Base-by-base conservation (phyloP, 2,888 invertebrate genomes). In the Polietes domitor region DNA sequence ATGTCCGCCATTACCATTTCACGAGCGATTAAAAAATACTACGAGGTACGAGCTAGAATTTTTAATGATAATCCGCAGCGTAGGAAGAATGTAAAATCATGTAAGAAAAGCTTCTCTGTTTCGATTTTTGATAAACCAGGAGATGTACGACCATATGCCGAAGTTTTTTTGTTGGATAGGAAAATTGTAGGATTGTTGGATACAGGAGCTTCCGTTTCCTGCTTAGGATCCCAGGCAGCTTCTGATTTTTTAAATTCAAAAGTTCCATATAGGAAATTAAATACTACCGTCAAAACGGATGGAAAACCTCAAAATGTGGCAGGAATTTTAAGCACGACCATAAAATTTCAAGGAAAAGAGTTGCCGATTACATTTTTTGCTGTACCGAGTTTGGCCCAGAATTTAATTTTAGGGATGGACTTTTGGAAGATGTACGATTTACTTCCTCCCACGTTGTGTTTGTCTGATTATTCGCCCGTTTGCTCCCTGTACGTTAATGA, bases 121-220 rank as follows among this genome's bases (percentile, higher is more conserved):
- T 28, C 78, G 3, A 24, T 78, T 17, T 21, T 63, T 15, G 58
- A 63, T 53, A 63, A 24, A n/a, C 58, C 77, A 2, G 17, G 41
- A 9, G 82, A 85, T 65, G 43, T 83, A 21, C 41, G 78, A 5
- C 85, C 85, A 12, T 85, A 80, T 58, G 58, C 76, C 5, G 77
- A 78, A 10, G 77, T 85, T 2, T 28, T 41, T 4, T 10, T 85
- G 7, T 75, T 82, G 2, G 68, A 53, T 4, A 68, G 43, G 26
- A 28, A 80, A 2, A 7, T 37, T 26, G 15, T 85, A 10, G 81
- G 61, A 1, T 19, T 85, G 2, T 58, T 85, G n/a, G 81, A 82
- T 17, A 77, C 81, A 4, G n/a, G n/a, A n/a, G n/a, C n/a, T n/a
- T n/a, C n/a, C n/a, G n/a, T n/a, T n/a, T 76, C 77, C 10, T 82